Base-by-base conservation (phyloP, 2,888 invertebrate species). In the Achlya flavicornis region DNA sequence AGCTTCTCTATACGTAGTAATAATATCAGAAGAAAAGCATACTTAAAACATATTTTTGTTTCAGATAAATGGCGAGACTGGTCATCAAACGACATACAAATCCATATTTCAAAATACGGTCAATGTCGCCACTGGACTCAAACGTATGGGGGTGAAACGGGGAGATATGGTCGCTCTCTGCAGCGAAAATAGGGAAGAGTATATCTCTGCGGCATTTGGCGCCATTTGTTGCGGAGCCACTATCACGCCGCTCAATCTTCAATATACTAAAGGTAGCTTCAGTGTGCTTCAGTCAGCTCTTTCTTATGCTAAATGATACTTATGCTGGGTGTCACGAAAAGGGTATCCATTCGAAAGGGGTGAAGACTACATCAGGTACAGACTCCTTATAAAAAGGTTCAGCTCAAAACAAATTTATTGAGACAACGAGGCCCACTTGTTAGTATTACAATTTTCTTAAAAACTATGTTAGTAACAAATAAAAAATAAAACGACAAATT, bases 181-280 rank as follows among this genome's bases (percentile, higher is more conserved):
- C 74, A 94, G 95, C 67, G 95, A 95, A 77, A 96, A 95, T 79
- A 86, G 94, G 67, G 75, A 94, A n/a, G 95, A 95, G 74, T 95
- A 92, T 80, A 79, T 92, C 57, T 77, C 94, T 57, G 86, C 94
- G 0, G 87, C 94, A 0, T 81, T 95, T 32, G 95, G 93, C 6
- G 85, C 91, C 3, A 82, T 95, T 64, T 94, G 94, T 72, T 84
- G 94, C 38, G 95, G 95, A 0, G 94, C 93, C 58, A 91, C 94
- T 4, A 87, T 94, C 73, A 95, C 95, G 19, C 95, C 95, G 0
- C 77, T 95, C 65, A 96, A 95, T 81, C 91, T 94, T 4, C 85
- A 91, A 58, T 96, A 95, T 73, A 92, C 94, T 0, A 84, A 90
- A 83, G 90, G 87, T 87, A 65, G 16, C 11, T 7, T 6, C 33